Evolutionary conservation across 2,797 vertebrate species (phyloP), one percentile per base, ranked within the genome.

Genomic region (Chaenodraco wilsoni): DNA sequence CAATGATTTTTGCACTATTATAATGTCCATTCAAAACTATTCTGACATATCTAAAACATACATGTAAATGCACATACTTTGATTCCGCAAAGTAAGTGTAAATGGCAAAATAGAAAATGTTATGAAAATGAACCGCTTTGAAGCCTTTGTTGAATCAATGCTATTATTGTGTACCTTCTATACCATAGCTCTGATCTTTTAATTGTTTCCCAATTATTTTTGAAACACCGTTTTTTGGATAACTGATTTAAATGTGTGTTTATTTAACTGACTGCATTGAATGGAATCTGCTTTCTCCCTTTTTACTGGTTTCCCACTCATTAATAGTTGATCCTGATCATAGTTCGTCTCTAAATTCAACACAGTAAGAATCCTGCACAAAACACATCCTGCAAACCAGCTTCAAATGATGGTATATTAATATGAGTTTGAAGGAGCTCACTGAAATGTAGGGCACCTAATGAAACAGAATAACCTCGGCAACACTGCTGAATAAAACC

Each of bases 391-490:
- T 37, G 45, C 12, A 37, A 16, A 52, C 5, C 4, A 44, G 50
- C 49, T 41, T 44, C 19, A 37, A 6, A 43, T 27, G 11, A 9
- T 31, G 9, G 3, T 54, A 6, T 40, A 14, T 74, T 78, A 1
- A 12, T 59, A 51, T 17, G 4, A 27, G 23, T 55, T 57, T 66
- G 54, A 9, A 55, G 15, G 27, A 63, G 21, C 37, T 65, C 46
- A 17, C 17, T 58, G 40, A 58, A 57, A 75, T 65, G 57, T 62
- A 31, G 60, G 64, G 61, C 66, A 84, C 61, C 6, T 51, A 67
- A 55, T 55, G 48, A 50, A 69, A 68, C 46, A 37, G 27, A 12
- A 58, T 55, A 51, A 21, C 52, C 15, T 1, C 5, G 48, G 19
- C 27, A 37, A 19, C 13, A 16, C 48, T 17, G 33, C 33, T 37